A percentile compares a stretch with the other conserved stretches of the same genome.
Evolutionary conservation across 2,888 invertebrate genomes (phyloP).

Genomic region (Cephus pygmeus): DNA sequence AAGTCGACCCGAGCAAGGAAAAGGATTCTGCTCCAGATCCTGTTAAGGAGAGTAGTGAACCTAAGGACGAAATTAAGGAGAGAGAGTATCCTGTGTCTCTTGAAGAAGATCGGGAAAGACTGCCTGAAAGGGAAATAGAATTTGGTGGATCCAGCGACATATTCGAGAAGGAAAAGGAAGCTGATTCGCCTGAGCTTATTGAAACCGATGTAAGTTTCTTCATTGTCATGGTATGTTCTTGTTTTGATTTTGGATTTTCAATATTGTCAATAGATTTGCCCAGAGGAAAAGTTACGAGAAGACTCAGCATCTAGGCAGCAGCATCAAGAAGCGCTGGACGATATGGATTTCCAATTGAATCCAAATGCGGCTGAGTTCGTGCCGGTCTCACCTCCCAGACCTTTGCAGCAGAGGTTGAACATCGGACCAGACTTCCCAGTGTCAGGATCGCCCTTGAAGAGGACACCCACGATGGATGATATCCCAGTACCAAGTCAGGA

Average conservation of each 20-base stretch:
- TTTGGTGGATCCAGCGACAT: slow-evolving; percentile 13
- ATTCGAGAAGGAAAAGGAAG: slow-evolving; percentile 16
- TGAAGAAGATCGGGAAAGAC: neutral
- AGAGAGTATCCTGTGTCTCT: slow-evolving; percentile 3
- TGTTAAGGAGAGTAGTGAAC: slow-evolving; percentile 67
- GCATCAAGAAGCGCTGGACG: slow-evolving; percentile 50
- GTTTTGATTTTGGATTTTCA: neutral
- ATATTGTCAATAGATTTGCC: slow-evolving; percentile 37
- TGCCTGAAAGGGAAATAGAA: slow-evolving; percentile 11
- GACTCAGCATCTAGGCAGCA: neutral
- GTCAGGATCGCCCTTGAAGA: slow-evolving; percentile 77
- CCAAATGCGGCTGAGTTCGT: slow-evolving; percentile 89
- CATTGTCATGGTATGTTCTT: neutral
- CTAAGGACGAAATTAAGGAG: slow-evolving; percentile 32
- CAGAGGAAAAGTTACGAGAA: slow-evolving; percentile 27
- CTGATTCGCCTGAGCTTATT: slow-evolving; percentile 40
- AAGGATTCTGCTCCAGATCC: slow-evolving; percentile 70
- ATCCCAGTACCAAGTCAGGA: slow-evolving; percentile 69
- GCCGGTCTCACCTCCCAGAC: slow-evolving; percentile 73
- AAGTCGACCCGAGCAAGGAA: slow-evolving; percentile 75
- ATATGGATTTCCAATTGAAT: slow-evolving; percentile 81
- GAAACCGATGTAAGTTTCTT: slow-evolving; percentile 45
- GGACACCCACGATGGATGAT: slow-evolving; percentile 72
- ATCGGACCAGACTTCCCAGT: slow-evolving; percentile 42
- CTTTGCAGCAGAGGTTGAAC: slow-evolving; percentile 64